Percentiles rank a stretch among this genome's conserved stretches.
These are phyloP conservation scores for Anthrax anthrax DNA, from an alignment of 2,888 invertebrate genomes.

Conservation along the genomic window DNA sequence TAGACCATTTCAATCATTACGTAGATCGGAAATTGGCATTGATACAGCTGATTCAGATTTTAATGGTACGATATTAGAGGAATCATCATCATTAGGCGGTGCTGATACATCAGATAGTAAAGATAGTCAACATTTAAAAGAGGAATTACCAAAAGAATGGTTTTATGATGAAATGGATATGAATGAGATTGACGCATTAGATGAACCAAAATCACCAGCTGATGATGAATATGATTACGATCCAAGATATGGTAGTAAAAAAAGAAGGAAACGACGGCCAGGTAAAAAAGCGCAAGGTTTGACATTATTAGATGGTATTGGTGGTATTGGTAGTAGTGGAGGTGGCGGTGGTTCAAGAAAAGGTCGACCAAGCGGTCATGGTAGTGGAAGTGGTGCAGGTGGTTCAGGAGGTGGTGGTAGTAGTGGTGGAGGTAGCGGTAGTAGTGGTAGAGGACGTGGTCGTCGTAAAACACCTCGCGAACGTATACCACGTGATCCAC, in stretches of 20 bases:
- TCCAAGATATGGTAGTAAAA: constrained; percentile 34
- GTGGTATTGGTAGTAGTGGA: no score
- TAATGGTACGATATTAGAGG: constrained; percentile 31
- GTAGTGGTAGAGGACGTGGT: constrained; percentile 24
- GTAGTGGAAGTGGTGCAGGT: constrained; percentile 22
- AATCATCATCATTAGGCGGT: constrained; percentile 32
- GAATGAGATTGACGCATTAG: constrained; percentile 80
- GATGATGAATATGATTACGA: constrained; percentile 91
- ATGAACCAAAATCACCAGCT: constrained; percentile 80
- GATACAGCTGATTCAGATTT: constrained; percentile 26
- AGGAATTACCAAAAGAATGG: constrained; percentile 71
- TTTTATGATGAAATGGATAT: constrained; percentile 81
- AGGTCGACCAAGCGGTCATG: constrained; percentile 15
- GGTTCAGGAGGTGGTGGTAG: constrained; percentile 25
- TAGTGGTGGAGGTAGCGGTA: constrained; percentile 10
- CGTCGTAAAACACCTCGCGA: constrained; percentile 15
- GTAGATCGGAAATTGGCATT: constrained; percentile 19
- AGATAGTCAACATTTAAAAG: constrained; percentile 68
- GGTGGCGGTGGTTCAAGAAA: constrained; percentile 5
- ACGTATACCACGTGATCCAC: constrained; percentile 19
- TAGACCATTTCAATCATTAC: constrained; percentile 31
- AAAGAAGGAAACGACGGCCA: constrained; percentile 32
- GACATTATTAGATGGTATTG: neutral
- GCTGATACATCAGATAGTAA: constrained; percentile 52
- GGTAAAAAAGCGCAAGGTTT: constrained; percentile 23